Percentiles rank a stretch among this genome's conserved stretches.
These are phyloP conservation scores for Axinella damicornis DNA, from an alignment of 37 sponge, comb jelly and placozoan genomes.

Conservation along the genomic window DNA sequence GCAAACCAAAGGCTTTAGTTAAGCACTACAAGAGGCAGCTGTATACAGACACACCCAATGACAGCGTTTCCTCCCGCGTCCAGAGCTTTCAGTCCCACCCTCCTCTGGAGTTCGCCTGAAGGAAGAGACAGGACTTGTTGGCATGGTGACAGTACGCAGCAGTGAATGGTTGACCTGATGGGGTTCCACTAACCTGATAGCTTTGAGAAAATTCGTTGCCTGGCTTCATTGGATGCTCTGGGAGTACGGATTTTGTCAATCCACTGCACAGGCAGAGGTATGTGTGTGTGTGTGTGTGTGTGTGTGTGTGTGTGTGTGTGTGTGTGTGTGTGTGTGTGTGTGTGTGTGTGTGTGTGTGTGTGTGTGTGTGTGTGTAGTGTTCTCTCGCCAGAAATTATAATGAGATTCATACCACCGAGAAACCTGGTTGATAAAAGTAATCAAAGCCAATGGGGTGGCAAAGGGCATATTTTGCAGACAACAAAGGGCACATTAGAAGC, in stretches of 20 bases:
- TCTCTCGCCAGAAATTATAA: too few species aligned
- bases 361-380: too few species aligned
- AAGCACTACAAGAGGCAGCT: too few species aligned
- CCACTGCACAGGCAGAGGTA: slow-evolving; percentile 81
- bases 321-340: slow-evolving; percentile 6
- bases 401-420: too few species aligned
- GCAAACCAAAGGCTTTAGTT: too few species aligned
- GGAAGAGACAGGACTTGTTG: too few species aligned
- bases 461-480: too few species aligned
- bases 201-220: slow-evolving; percentile 82
- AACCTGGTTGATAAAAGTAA: too few species aligned
- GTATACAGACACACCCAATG: slow-evolving; percentile 70
- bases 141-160: too few species aligned
- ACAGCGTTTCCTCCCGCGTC: slow-evolving; percentile 89
- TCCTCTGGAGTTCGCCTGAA: slow-evolving; percentile 77
- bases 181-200: slow-evolving; percentile 74
- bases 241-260: slow-evolving; percentile 89
- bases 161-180: too few species aligned
- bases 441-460: too few species aligned
- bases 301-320: slow-evolving; percentile 1
- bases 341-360: slow-evolving; percentile 6
- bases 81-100: slow-evolving; percentile 81
- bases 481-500: too few species aligned
- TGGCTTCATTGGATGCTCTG: slow-evolving; percentile 88
- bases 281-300: slow-evolving; percentile 1